These are phyloP conservation scores for Buathra laborator DNA, from an alignment of 2,888 invertebrate genomes.

Conservation along the genomic window DNA sequence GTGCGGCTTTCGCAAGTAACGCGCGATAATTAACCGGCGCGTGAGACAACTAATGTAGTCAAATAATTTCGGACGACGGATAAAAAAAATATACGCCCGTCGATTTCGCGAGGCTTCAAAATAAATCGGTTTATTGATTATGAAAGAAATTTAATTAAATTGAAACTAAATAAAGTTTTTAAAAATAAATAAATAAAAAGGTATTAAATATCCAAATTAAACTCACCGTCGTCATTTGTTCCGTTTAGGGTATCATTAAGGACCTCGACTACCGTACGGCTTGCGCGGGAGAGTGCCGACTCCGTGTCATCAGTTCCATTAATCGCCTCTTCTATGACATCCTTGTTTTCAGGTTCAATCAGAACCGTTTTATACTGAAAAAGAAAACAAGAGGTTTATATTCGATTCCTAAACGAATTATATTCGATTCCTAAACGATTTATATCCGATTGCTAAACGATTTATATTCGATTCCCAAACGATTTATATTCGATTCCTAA, in stretches of 20 bases:
- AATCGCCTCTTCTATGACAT: neutral
- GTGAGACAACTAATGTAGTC: neutral
- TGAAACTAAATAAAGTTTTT: neutral
- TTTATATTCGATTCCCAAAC: too few species aligned
- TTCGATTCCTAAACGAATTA: too few species aligned
- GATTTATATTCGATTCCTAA: too few species aligned
- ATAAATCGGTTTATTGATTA: neutral
- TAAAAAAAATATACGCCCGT: neutral
- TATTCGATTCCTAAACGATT: neutral
- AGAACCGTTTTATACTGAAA: conserved; percentile 85
- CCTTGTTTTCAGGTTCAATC: conserved; percentile 76
- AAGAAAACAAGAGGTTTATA: neutral
- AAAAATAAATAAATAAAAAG: neutral
- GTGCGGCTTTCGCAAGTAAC: conserved; percentile 14
- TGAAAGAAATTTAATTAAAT: neutral
- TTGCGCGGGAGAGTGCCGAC: too few species aligned
- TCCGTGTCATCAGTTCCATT: too few species aligned
- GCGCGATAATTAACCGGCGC: conserved; percentile 21
- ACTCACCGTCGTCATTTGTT: too few species aligned
- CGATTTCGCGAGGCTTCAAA: neutral
- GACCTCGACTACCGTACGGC: too few species aligned
- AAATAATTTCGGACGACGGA: neutral
- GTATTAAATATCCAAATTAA: too few species aligned
- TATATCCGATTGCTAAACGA: neutral
- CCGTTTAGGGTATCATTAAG: too few species aligned